Base-by-base conservation (phyloP, 2,113 vertebrate species). In the Miniopterus natalensis region DNA sequence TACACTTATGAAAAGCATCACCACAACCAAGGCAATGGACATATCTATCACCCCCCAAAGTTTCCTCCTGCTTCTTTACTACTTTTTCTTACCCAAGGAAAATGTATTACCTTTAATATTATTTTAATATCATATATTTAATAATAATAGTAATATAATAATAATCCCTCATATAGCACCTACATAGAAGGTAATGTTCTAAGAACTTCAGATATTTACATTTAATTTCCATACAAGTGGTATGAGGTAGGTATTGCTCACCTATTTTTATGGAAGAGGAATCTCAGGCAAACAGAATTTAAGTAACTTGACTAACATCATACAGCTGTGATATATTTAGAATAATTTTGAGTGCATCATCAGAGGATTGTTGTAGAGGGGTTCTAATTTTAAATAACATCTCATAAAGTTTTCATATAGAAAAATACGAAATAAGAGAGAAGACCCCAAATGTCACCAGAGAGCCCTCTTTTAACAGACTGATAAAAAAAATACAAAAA, bases 351-450 rank as follows among this genome's bases (percentile, higher is more conserved):
- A 71, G 4, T 74, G 11, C 87, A 73, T 84, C 51, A 79, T 66
- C 63, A 71, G 95, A 91, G 11, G 10, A 3, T 66, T 75, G 75
- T 51, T 61, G 53, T n/a, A 63, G 51, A 12, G 74, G 86, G 15
- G 6, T 61, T 14, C 5, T 53, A 68, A 81, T 90, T 96, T 92
- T 86, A 95, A 88, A 90, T 68, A 70, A 74, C 5, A 92, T 71
- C 45, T 89, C n/a, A 4, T 66, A 92, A 55, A 13, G 5, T 29
- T 77, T 89, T 59, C 81, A 63, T 68, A 70, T 36, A 85, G 11
- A 90, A 94, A 75, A 85, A 20, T 59, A 66, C 27, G 18, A 92
- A 36, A 36, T 36, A 36, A 73, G 14, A 20, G 9, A 53, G 75
- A 84, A 86, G 29, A 8, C 7, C 5, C 31, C 51, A 94, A 31